Base-by-base conservation (phyloP, 1,140 invertebrate species). In the Drosophila kohkoa region DNA sequence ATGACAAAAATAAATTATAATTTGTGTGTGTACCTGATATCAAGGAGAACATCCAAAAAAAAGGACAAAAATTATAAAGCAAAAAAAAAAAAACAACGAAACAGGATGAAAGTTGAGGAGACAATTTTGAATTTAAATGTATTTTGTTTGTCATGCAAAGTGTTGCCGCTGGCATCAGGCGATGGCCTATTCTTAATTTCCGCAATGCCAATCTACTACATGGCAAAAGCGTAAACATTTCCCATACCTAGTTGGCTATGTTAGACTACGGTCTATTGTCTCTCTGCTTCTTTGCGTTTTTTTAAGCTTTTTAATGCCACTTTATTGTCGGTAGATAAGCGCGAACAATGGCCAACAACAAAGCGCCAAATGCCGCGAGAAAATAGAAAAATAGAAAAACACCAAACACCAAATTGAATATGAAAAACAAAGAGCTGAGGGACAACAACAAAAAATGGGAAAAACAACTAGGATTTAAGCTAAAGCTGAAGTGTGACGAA, bases 291-390 rank as follows among this genome's bases (percentile, higher is more conserved):
- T 25, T 25, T 25, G 20, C 20, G 20, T 54, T 48, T 55, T 82
- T 72, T 45, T 77, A 69, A 59, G 82, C 73, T 70, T 77, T 73
- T 79, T 88, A 86, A 87, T 87, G 79, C 76, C 80, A 54, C 79
- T 87, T 87, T 87, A 87, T 88, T 87, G 82, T 76, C 45, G 69
- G 57, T 70, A 87, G 82, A 87, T 87, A 88, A 87, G 72, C 58
- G 51, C 66, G 49, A 48, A 66, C 83, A 87, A 70, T 58, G 52
- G 58, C 32, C 71, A 76, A 82, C 55, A 59, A 41, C 32, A 51
- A 81, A 60, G 71, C 77, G 68, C 62, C 60, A 76, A 81, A 76
- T 51, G 68, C 65, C 78, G 49, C 13, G 13, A 32, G 45, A 67
- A 67, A 48, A 49, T 49, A 62, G 48, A 62, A 72, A 58, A 72